These are phyloP conservation scores for Xiphophorus maculatus DNA, from an alignment of 2,113 vertebrate species.

Conservation along the genomic window DNA sequence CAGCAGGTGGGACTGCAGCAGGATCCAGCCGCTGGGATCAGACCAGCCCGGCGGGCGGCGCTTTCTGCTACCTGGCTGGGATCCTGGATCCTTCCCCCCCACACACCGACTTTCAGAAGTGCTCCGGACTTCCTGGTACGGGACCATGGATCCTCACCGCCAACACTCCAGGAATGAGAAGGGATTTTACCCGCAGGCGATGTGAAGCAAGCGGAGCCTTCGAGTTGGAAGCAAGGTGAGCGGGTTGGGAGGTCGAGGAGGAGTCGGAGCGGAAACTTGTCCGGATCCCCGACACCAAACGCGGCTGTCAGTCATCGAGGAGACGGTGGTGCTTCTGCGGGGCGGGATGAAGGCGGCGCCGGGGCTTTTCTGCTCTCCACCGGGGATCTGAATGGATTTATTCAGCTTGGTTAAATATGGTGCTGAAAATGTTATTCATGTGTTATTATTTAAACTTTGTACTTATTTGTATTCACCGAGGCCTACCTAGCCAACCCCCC, in stretches of 20 bases:
- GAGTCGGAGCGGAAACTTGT: slow-evolving; percentile 41
- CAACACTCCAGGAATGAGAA: slow-evolving; percentile 14
- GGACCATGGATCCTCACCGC: slow-evolving; percentile 65
- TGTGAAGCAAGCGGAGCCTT: slow-evolving; percentile 51
- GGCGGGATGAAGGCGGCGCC: slow-evolving; percentile 53
- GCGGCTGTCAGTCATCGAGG: slow-evolving; percentile 43
- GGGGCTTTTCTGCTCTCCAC: neutral
- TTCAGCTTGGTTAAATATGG: neutral
- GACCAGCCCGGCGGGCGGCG: slow-evolving; percentile 74
- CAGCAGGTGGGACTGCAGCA: slow-evolving; percentile 43
- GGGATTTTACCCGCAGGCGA: slow-evolving; percentile 37
- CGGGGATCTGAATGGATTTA: neutral
- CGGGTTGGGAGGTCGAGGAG: neutral
- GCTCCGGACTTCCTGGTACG: slow-evolving; percentile 79
- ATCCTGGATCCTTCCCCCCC: slow-evolving; percentile 58
- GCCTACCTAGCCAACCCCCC: slow-evolving; percentile 75
- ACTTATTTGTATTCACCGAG: slow-evolving; percentile 74
- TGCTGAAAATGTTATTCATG: neutral
- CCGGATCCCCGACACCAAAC: slow-evolving; percentile 37
- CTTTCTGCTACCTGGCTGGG: slow-evolving; percentile 74
- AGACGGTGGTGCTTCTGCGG: slow-evolving; percentile 34
- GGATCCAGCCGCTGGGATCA: slow-evolving; percentile 47
- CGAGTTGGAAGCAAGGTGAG: slow-evolving; percentile 72
- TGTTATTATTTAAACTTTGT: slow-evolving; percentile 72
- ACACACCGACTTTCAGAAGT: slow-evolving; percentile 71